phyloP scores from a whole-genome alignment of 2,113 vertebrate species.

The Sinosuthora webbiana region DNA sequence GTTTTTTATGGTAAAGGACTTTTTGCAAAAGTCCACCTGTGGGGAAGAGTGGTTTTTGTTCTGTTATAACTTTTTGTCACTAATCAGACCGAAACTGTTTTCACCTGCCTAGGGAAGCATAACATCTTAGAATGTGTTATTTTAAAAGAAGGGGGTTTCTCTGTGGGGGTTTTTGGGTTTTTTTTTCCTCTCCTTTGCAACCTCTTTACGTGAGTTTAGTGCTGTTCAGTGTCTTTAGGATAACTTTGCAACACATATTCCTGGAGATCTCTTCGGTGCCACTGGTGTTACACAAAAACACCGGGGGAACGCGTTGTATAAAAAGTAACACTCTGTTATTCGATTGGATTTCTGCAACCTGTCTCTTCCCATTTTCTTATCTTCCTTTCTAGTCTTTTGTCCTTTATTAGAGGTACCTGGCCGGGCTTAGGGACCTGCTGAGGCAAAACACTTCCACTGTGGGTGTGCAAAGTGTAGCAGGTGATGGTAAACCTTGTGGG shows the following conservation, averaged over 20 bases:
- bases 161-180: background rate
- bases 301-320: background rate
- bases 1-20: background rate
- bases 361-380: background rate
- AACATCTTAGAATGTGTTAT: background rate
- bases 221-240: background rate
- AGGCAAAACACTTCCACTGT: background rate
- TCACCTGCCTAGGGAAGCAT: background rate
- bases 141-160: background rate
- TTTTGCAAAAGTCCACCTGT: conserved; percentile 8
- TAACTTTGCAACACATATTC: background rate
- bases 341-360: background rate
- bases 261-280: background rate
- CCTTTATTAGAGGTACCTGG: background rate
- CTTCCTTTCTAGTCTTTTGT: background rate
- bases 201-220: background rate
- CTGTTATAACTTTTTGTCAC: background rate
- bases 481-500: background rate
- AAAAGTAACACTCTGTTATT: background rate
- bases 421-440: background rate
- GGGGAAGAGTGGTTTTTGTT: background rate
- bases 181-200: background rate
- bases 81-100: conserved; percentile 34
- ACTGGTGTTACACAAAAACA: background rate
- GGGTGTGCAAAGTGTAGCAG: background rate